Conservation (phyloP, 2,797 vertebrate genomes). For the Anguilla obscura region DNA sequence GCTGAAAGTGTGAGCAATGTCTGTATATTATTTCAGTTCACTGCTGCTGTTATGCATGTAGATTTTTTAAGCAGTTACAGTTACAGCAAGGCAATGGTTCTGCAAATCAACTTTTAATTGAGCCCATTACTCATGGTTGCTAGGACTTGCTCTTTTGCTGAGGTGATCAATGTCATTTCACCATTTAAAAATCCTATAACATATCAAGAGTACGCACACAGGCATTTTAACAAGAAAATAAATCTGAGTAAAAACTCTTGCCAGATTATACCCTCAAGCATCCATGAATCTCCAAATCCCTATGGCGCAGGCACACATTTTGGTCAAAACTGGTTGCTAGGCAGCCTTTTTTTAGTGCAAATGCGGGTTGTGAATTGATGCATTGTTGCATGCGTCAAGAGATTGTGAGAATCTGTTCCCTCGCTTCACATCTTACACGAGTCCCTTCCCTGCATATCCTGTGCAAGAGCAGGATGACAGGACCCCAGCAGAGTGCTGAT, state of each 20-base stretch:
- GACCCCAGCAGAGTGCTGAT: not conserved
- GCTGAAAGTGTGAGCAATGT: not conserved
- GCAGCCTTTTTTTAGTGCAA: not conserved
- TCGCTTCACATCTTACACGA: not conserved
- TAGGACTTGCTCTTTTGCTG: not conserved
- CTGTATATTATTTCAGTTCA: not conserved
- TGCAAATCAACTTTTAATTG: not conserved
- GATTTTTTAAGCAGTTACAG: not conserved
- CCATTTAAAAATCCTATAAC: not conserved
- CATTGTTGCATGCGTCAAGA: not conserved
- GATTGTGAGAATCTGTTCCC: not conserved
- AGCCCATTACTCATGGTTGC: not conserved
- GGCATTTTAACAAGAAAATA: not conserved
- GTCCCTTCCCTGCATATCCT: not conserved
- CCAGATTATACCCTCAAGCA: not conserved
- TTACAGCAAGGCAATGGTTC: not conserved
- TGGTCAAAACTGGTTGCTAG: slow-evolving; percentile 6
- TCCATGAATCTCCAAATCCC: not conserved
- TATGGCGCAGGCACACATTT: not conserved
- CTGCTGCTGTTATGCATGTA: not conserved
- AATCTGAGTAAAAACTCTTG: not conserved
- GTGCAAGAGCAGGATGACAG: not conserved
- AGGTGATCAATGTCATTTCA: not conserved
- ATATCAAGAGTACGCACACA: slow-evolving; percentile 4
- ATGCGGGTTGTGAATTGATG: not conserved